Evolutionary conservation across 2,113 vertebrate species (phyloP), one percentile per base, ranked within the genome.

Genomic region (Narcine bancroftii): DNA sequence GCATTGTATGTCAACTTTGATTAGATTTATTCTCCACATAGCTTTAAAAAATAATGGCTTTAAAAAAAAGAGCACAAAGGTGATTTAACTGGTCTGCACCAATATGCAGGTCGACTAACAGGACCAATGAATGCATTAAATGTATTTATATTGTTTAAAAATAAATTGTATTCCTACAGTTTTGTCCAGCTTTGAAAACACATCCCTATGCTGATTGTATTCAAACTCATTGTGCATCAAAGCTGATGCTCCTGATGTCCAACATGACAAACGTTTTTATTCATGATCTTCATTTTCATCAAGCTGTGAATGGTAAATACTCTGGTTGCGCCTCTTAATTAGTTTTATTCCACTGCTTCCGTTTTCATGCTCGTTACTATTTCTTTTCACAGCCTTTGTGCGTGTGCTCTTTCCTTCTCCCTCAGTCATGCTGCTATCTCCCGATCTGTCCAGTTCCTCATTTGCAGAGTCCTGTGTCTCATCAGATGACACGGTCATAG

Each of bases 281-380:
- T 89, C 92, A 92, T 95, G 92, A 24, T 96, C 95, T 1, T 96
- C 96, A 0, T 97, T 96, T 1, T 98, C 97, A 17, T 93, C 96
- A 39, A 33, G 29, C 1, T 94, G 94, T 76, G 96, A 93, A 1
- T 96, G 94, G 89, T 99, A 99, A 93, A 99, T 98, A 77, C 95
- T 96, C 95, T 99, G 98, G 94, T 99, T 99, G 93, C 99, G 96
- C 92, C 99, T 97, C 95, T 98, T 99, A 93, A 99, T 99, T 93
- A 94, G 96, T 92, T 97, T 98, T 13, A 96, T 94, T 0, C 94
- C 92, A 6, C 92, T 93, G 47, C 94, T 95, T 39, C 95, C 96
- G 0, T 94, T 94, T 5, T 93, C 95, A 0, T 93, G 94, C 75
- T 97, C 97, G 6, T 95, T 94, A 63, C 96, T 97, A 92, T 95